A percentile compares a stretch with the other conserved stretches of the same genome.
phyloP scores from a whole-genome alignment of 2,113 vertebrate genomes.

The Callipepla squamata region DNA sequence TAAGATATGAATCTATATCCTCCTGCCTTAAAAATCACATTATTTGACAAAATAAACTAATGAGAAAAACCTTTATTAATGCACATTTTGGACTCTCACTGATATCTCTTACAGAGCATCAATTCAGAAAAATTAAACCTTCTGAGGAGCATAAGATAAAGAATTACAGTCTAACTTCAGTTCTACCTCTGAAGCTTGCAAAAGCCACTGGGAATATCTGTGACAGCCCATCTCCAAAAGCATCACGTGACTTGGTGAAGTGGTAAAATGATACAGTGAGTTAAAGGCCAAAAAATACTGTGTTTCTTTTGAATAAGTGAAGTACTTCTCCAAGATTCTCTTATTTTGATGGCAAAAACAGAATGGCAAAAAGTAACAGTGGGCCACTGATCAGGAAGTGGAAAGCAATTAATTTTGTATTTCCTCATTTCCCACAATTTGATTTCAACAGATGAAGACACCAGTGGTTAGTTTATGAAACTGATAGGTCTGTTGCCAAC shows the following conservation, averaged over 20 bases:
- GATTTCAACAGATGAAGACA: neutral
- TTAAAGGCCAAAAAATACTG: neutral
- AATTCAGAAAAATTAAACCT: conserved; percentile 30
- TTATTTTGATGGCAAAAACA: neutral
- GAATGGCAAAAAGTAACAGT: neutral
- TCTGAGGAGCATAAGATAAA: conserved; percentile 41
- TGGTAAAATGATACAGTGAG: neutral
- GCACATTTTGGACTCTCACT: neutral
- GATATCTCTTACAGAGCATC: neutral
- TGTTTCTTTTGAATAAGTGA: neutral
- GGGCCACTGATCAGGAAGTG: neutral
- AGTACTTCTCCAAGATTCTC: neutral
- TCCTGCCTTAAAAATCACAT: neutral
- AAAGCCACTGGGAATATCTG: conserved; percentile 51
- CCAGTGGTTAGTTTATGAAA: neutral
- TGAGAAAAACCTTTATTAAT: neutral
- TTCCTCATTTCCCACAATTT: neutral
- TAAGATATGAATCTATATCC: neutral
- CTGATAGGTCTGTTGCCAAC: neutral
- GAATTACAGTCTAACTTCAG: conserved; percentile 15
- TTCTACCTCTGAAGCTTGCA: conserved; percentile 21
- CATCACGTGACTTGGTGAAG: neutral
- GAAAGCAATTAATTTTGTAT: neutral
- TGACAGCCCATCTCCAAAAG: conserved; percentile 51
- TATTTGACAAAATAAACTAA: neutral